Evolutionary conservation across 2,888 invertebrate genomes (phyloP).

Genomic region (Cerastoderma edule): DNA sequence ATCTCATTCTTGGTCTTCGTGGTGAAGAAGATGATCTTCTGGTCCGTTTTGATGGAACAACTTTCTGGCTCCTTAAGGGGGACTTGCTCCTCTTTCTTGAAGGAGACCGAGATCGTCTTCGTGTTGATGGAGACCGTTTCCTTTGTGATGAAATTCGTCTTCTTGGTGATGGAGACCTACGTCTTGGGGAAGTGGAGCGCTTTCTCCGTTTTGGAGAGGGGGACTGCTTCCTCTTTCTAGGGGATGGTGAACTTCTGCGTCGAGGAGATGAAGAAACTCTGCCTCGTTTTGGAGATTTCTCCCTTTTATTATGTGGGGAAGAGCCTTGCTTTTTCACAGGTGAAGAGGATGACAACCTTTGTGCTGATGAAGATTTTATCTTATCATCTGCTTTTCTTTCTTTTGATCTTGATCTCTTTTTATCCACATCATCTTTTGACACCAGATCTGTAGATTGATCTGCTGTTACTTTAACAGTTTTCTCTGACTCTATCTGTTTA

Average conservation of each 20-base stretch:
- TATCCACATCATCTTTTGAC: background rate
- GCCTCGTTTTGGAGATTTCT: background rate
- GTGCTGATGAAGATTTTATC: background rate
- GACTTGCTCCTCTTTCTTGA: slow-evolving; percentile 44
- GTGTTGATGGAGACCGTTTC: slow-evolving; percentile 35
- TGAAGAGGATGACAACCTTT: slow-evolving; percentile 21
- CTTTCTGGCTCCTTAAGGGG: slow-evolving; percentile 38
- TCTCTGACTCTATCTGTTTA: background rate
- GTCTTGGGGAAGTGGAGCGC: slow-evolving; percentile 36
- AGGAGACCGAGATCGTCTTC: slow-evolving; percentile 42
- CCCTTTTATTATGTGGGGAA: background rate
- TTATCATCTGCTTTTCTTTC: slow-evolving; percentile 21
- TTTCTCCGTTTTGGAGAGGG: slow-evolving; percentile 47
- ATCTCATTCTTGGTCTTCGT: slow-evolving; percentile 47
- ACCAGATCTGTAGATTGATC: background rate
- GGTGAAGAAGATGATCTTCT: slow-evolving; percentile 49
- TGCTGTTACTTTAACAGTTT: slow-evolving; percentile 30
- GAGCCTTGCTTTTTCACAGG: background rate
- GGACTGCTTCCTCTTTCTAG: slow-evolving; percentile 45
- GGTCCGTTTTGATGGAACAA: slow-evolving; percentile 30
- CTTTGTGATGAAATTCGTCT: slow-evolving; percentile 45
- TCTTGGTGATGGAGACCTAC: slow-evolving; percentile 44
- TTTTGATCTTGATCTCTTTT: slow-evolving; percentile 12
- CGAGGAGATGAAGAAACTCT: slow-evolving; percentile 52
- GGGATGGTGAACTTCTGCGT: slow-evolving; percentile 35